Base-by-base conservation (phyloP, 2,888 invertebrate species). In the Tinea pellionella region DNA sequence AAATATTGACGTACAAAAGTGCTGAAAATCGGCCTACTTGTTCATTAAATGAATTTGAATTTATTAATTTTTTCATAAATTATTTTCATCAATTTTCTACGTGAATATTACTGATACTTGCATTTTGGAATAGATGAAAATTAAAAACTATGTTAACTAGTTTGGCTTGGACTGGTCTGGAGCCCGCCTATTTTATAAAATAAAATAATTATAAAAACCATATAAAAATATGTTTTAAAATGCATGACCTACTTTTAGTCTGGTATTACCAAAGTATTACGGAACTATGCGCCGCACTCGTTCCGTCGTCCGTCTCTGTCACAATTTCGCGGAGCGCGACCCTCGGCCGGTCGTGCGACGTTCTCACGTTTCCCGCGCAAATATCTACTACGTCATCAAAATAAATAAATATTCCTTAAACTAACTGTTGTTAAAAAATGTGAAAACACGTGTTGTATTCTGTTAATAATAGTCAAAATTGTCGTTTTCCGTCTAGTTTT, bases 381-480 rank as follows among this genome's bases (percentile, higher is more conserved):
- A 58, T 57, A 59, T 61, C 12, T 19, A 13, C 58, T n/a, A 62
- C 62, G 62, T 62, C 62, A 62, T 60, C 61, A 60, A 61, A 61
- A 62, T 55, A 62, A 61, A 61, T 61, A 60, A 59, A 59, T 37
- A 59, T 63, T 59, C 61, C 61, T 58, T 57, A 62, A 64, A 64
- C 62, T 67, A 53, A 56, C 3, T 13, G 15, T 29, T 19, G 42
- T 43, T 59, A 55, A 15, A 18, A 32, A 30, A 16, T 37, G n/a
- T 18, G 9, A 51, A 19, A 7, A 51, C 2, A 51, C 3, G 16
- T 19, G 51, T 51, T 13, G 8, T 30, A 24, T 12, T 56, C 18
- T 24, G 29, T 30, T 30, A 30, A 30, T 30, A 16, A 19, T 29
- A 24, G 55, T 16, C 18, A 19, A n/a, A 55, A n/a, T 55, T 55